These are phyloP conservation scores for Maccullochella peelii DNA, from an alignment of 2,113 vertebrate species.

Conservation along the genomic window DNA sequence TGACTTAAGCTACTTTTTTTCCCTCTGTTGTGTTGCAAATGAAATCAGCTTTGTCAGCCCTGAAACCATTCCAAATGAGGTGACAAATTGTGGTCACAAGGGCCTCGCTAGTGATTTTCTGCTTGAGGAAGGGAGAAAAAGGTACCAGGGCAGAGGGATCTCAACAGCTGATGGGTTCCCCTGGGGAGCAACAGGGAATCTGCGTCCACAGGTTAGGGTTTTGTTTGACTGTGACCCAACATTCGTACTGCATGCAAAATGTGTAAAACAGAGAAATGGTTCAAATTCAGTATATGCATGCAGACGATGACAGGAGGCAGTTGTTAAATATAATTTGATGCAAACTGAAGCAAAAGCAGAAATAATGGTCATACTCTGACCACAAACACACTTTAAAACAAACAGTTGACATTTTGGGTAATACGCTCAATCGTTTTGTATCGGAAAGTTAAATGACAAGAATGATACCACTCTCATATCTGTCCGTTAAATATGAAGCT, in stretches of 20 bases:
- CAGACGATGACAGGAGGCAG: neutral
- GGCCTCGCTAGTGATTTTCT: conserved; percentile 55
- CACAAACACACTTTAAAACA: neutral
- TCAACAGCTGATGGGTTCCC: conserved; percentile 57
- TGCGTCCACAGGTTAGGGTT: conserved; percentile 44
- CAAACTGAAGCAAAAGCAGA: conserved; percentile 12
- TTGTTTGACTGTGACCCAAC: conserved; percentile 39
- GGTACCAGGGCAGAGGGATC: conserved; percentile 47
- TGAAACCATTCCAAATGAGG: conserved; percentile 57
- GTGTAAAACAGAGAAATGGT: neutral
- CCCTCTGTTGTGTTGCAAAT: conserved; percentile 1
- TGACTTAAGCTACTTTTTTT: conserved; percentile 27
- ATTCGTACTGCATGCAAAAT: neutral
- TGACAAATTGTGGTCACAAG: conserved; percentile 63
- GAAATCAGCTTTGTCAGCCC: conserved; percentile 51
- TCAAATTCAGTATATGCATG: neutral
- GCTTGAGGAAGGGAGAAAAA: conserved; percentile 42
- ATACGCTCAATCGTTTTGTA: neutral
- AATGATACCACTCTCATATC: no score
- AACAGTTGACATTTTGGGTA: neutral
- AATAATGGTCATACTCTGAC: neutral
- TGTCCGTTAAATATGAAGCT: neutral
- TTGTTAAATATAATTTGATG: neutral
- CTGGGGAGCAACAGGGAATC: conserved; percentile 41
- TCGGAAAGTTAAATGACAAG: neutral